A percentile compares a stretch with the other conserved stretches of the same genome.
These are phyloP conservation scores for Xestobium rufovillosum DNA, from an alignment of 2,888 invertebrate genomes.

Conservation along the genomic window DNA sequence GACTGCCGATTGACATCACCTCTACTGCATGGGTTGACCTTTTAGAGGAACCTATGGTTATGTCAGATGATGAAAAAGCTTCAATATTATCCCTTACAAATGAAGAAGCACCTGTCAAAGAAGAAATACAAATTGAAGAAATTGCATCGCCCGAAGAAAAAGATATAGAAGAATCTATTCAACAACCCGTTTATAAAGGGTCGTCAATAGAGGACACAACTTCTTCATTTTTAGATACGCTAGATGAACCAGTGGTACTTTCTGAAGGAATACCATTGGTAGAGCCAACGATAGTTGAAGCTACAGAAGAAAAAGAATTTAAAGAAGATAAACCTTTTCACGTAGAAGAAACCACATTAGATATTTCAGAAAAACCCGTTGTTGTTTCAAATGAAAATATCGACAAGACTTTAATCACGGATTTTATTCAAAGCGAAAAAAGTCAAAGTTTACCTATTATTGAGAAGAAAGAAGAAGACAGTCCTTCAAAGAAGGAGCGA, in stretches of 20 bases:
- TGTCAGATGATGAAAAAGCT: constrained; percentile 21
- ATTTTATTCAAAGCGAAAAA: not conserved
- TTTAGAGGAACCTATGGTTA: constrained; percentile 22
- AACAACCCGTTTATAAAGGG: constrained; percentile 18
- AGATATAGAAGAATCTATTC: no score
- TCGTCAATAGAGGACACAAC: constrained; percentile 20
- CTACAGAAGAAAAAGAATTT: no score
- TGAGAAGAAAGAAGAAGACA: no score
- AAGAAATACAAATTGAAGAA: not conserved
- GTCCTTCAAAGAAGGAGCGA: no score
- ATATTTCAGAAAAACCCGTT: constrained; percentile 24
- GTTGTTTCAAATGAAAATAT: constrained; percentile 19
- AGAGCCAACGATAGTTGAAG: no score
- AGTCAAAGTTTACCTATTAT: no score
- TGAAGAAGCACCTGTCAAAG: constrained; percentile 2
- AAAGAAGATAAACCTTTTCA: no score
- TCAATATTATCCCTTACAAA: not conserved
- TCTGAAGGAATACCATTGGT: no score
- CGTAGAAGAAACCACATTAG: no score
- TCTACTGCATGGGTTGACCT: constrained; percentile 25
- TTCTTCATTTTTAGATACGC: constrained; percentile 20
- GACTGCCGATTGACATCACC: constrained; percentile 23
- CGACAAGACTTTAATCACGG: not conserved
- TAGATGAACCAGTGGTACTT: constrained; percentile 28
- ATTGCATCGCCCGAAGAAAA: no score